Base-by-base conservation (phyloP, 2,888 invertebrate genomes). In the Lacanobia oleracea region DNA sequence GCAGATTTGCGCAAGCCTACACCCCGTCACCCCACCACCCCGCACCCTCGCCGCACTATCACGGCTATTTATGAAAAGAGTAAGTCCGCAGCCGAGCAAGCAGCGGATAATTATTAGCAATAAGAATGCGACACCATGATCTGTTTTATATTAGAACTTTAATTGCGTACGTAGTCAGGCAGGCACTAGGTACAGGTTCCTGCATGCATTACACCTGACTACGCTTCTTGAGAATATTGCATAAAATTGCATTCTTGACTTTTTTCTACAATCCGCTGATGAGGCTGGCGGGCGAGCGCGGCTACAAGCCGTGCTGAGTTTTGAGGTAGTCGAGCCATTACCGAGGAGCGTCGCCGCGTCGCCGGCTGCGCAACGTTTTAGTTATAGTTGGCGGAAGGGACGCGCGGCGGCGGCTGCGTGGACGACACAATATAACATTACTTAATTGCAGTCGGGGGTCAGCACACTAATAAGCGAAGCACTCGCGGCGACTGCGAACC, bases 141-240 rank as follows among this genome's bases (percentile, higher is more conserved):
- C 77, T 63, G 69, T 76, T 81, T 75, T 76, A 81, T 63, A 81
- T 81, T 62, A 76, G 62, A 76, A 67, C 51, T 57, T 56, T 57
- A 65, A 67, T 77, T 60, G 67, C 51, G 27, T 61, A 50, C 50
- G 50, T 59, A 50, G 69, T 51, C 76, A 75, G 61, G 6, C 51
- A 50, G 69, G 45, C 68, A 75, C 53, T 37, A 57, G n/a, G 69
- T 65, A 57, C 77, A 23, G 81, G 67, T 67, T 67, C 23, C 59
- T 33, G 75, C 75, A 67, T 64, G 40, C 45, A 18, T 56, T 78
- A 37, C 51, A 48, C 23, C 45, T 21, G 48, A 61, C 54, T 48
- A 43, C 21, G 48, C 33, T 65, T 27, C 72, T 65, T 64, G 37
- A 48, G 56, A 72, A 56, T 57, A 61, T 78, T 64, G 37, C 37